Evolutionary conservation across 2,113 vertebrate genomes (phyloP), one percentile per base, ranked within the genome.

Genomic region (Jacana jacana): DNA sequence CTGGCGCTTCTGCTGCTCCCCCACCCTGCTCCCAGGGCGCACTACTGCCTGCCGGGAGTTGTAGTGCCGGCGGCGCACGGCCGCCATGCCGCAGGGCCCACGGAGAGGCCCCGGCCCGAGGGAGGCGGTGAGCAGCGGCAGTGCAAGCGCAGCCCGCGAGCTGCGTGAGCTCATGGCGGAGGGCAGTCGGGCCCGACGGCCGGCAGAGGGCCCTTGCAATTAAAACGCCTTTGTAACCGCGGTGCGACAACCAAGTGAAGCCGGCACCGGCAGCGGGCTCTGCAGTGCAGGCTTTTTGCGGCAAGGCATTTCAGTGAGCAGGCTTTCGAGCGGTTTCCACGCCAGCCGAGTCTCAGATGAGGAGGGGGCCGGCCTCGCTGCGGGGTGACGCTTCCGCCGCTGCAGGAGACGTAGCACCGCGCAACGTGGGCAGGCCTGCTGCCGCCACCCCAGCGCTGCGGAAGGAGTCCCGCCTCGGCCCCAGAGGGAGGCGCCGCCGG

Each of bases 251-350:
- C 31, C 13, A 31, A 66, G 17, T 20, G 60, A 70, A 57, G 49
- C 37, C 58, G 24, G 2, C 70, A 51, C 10, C 4, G 54, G 27
- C 76, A 80, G 65, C 39, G 10, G 31, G 10, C 91, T 69, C 30
- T 18, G 57, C 14, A 7, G 54, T 27, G 86, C 84, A 84, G 30
- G 72, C 61, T 76, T 97, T 97, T 95, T 97, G 96, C 97, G 91
- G 17, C 80, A 83, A 96, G 79, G 89, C 93, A 97, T 94, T 93
- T 96, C 87, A 93, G 82, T 44, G 85, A 81, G 63, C 35, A 68
- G 55, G 58, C 35, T 73, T 73, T 42, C 8, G 15, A 64, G 55
- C 69, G 20, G 9, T 25, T 64, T 17, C 30, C 58, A 5, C 27
- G 39, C 35, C 18, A 35, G n/a, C 48, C 24, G 19, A 40, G 40